Evolutionary conservation across 2,888 invertebrate species (phyloP), one percentile per base, ranked within the genome.

Genomic region (Stenolophus ochropezus): DNA sequence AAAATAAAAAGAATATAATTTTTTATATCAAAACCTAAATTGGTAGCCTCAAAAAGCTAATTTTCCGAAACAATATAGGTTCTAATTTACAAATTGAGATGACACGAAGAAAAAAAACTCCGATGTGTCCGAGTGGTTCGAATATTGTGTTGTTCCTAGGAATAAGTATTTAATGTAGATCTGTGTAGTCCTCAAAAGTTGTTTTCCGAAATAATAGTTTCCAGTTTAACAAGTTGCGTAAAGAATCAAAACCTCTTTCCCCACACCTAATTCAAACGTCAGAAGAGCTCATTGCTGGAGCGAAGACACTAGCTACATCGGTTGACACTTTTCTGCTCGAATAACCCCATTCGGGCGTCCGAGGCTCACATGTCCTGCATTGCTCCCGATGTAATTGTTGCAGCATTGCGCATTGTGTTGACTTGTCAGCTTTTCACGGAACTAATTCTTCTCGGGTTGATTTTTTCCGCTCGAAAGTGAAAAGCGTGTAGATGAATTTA

Each of bases 251-350:
- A 79, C 47, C 47, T 79, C 21, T n/a, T 69, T 79, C 79, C 53
- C 25, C 27, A 78, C 79, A 79, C 79, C 79, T 79, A 79, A 79
- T 79, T 79, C 79, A 79, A 79, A 79, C 79, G 79, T 79, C 79
- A 79, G 79, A 78, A 78, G 78, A 73, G 23, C 73, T 73, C 73
- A 73, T 73, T 49, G 73, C 73, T 73, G 49, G 49, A 49, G 47
- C 49, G n/a, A 73, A 73, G 79, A 69, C 71, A 79, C 79, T 69
- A 20, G 51, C 42, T 53, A 78, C 78, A 65, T 65, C 61, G 65
- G 65, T 61, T 79, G 79, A 79, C 79, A 79, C 79, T 79, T 79
- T 79, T 79, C 69, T 71, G 79, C 79, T 79, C 79, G 79, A 79
- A 79, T 79, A 79, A 69, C 51, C 71, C 25, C 33, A 79, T 79